Base-by-base conservation (phyloP, 2,888 invertebrate genomes). In the Auanema freiburgensis region DNA sequence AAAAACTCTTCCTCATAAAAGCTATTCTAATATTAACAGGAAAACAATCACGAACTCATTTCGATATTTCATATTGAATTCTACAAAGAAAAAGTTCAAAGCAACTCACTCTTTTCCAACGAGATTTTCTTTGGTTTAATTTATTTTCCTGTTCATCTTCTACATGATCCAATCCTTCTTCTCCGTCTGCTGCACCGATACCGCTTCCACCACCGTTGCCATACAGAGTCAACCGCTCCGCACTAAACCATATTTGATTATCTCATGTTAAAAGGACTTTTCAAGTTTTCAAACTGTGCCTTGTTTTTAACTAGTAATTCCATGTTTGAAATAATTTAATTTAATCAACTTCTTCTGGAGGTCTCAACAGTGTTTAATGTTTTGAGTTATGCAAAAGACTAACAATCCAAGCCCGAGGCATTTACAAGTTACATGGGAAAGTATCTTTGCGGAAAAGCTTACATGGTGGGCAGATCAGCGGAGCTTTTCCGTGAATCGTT, bases 221-320 rank as follows among this genome's bases (percentile, higher is more conserved):
- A 68, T 79, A 83, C 66, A 81, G 70, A 66, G 83, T 83, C 57
- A 83, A 76, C 42, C 83, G 79, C 65, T 83, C 83, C 56, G 83
- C 83, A 65, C 83, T 83, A 72, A 80, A 80, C 60, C 21, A 42
- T 5, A 50, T 16, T 12, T 40, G 44, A 57, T 25, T 57, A 3
- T 12, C 11, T 12, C 40, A 46, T 33, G 23, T 55, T 55, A 33
- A 52, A 33, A 4, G n/a, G n/a, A n/a, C 10, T 57, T 33, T 33
- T 55, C 23, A 14, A 33, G 4, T 14, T 40, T 55, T 24, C 33
- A 21, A 40, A 25, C 16, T 33, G 21, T n/a, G 14, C 6, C 5
- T 52, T 23, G 21, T 16, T 52, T 21, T 21, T 21, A n/a, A n/a
- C n/a, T 33, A 5, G 33, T 5, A 33, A 33, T 8, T 33, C 8